Percentiles rank a stretch among this genome's conserved stretches.
Conservation (phyloP, 2,113 vertebrate species). For the Mugil cephalus region DNA sequence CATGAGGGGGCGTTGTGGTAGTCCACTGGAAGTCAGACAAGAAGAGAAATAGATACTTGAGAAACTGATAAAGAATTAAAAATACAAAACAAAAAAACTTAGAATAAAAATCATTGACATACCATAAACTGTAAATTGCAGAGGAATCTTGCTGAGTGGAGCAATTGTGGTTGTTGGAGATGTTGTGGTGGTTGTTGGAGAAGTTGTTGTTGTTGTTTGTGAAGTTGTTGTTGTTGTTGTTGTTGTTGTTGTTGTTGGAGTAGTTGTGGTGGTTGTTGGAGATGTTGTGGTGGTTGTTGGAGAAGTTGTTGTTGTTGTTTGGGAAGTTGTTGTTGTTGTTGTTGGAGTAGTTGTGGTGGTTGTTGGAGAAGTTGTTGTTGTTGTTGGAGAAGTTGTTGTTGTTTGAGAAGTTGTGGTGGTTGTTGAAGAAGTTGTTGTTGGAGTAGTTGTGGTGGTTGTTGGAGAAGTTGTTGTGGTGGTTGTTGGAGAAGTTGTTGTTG, state of each 20-base stretch:
- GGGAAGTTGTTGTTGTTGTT: background rate
- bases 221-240: no score
- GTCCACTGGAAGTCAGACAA: constrained; percentile 48
- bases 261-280: no score
- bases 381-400: background rate
- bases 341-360: background rate
- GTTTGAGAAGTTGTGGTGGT: background rate
- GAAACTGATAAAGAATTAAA: background rate
- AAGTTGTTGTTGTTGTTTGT: background rate
- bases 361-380: background rate
- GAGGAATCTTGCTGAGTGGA: constrained; percentile 55
- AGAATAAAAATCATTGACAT: background rate
- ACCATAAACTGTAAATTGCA: constrained; percentile 59
- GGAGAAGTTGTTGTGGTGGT: background rate
- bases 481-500: background rate
- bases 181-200: background rate
- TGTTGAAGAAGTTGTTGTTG: background rate
- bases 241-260: no score
- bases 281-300: background rate
- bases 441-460: no score
- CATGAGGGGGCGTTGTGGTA: constrained; percentile 18
- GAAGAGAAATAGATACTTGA: background rate
- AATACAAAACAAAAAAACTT: background rate
- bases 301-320: background rate
- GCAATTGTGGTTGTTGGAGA: background rate